phyloP scores from a whole-genome alignment of 2,888 invertebrate genomes.

The Zygaena filipendulae region DNA sequence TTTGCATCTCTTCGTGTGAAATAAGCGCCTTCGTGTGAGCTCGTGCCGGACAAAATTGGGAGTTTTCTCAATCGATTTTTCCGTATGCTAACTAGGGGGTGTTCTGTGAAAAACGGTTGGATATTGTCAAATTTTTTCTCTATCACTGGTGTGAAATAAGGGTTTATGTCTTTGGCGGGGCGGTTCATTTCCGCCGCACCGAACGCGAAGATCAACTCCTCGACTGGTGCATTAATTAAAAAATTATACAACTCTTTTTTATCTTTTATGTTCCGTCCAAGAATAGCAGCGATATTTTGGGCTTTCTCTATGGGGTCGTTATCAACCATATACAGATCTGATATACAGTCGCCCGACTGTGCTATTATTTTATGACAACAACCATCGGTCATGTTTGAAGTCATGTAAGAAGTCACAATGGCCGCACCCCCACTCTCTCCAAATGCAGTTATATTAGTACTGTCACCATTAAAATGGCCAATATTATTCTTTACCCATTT shows the following conservation, averaged over 20 bases:
- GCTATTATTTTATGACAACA: conserved; percentile 38
- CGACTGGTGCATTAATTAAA: conserved; percentile 26
- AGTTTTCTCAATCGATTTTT: conserved; percentile 30
- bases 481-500: conserved; percentile 50
- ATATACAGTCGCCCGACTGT: conserved; percentile 36
- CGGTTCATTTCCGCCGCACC: conserved; percentile 28
- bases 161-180: conserved; percentile 23
- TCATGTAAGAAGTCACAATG: conserved; percentile 28
- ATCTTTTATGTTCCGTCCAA: conserved; percentile 30
- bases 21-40: conserved; percentile 38
- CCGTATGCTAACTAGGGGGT: conserved; percentile 27
- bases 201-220: conserved; percentile 36
- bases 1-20: conserved; percentile 29
- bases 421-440: conserved; percentile 53
- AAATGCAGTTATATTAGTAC: conserved; percentile 34
- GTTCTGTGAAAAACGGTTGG: conserved; percentile 33
- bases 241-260: conserved; percentile 27
- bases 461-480: conserved; percentile 37
- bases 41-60: conserved; percentile 30
- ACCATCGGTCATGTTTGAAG: conserved; percentile 36
- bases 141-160: conserved; percentile 37
- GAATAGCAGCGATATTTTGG: conserved; percentile 24
- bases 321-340: conserved; percentile 35
- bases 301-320: conserved; percentile 38
- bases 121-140: conserved; percentile 37